A percentile compares a stretch with the other conserved stretches of the same genome.
phyloP scores from a whole-genome alignment of 2,797 vertebrate species.

The Limosa lapponica region DNA sequence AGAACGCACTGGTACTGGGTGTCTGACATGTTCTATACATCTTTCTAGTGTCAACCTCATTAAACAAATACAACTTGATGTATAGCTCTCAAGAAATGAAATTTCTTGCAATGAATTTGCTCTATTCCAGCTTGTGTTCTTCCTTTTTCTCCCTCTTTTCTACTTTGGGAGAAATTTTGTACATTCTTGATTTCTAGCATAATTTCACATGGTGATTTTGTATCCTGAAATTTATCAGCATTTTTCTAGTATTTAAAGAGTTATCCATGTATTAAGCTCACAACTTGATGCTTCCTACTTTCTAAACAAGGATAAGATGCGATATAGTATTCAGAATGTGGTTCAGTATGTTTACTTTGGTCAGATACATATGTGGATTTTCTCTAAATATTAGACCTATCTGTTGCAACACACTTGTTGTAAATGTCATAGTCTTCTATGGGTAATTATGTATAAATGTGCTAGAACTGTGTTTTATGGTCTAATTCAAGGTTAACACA shows the following conservation, averaged over 20 bases:
- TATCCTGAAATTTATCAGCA: background rate
- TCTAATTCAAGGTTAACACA: slow-evolving; percentile 1
- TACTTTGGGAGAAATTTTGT: background rate
- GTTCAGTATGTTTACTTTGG: background rate
- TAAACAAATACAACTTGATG: slow-evolving; percentile 91
- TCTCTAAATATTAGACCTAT: background rate
- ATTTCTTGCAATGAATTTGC: slow-evolving; percentile 72
- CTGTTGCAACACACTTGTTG: background rate
- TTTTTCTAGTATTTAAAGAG: background rate
- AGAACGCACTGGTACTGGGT: slow-evolving; percentile 88
- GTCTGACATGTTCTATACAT: slow-evolving; percentile 95
- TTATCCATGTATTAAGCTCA: background rate
- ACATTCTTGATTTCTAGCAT: background rate
- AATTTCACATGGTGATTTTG: background rate
- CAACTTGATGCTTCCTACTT: background rate
- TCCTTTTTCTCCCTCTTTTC: background rate
- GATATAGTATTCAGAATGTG: background rate
- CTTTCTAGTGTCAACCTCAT: slow-evolving; percentile 91
- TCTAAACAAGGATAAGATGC: background rate
- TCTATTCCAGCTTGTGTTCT: slow-evolving; percentile 63
- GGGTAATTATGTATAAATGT: background rate
- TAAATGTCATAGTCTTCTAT: background rate
- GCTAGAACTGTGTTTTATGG: background rate
- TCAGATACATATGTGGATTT: background rate
- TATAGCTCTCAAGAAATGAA: slow-evolving; percentile 89